phyloP scores from a whole-genome alignment of 2,888 invertebrate species.

The Netelia fuscicornis region DNA sequence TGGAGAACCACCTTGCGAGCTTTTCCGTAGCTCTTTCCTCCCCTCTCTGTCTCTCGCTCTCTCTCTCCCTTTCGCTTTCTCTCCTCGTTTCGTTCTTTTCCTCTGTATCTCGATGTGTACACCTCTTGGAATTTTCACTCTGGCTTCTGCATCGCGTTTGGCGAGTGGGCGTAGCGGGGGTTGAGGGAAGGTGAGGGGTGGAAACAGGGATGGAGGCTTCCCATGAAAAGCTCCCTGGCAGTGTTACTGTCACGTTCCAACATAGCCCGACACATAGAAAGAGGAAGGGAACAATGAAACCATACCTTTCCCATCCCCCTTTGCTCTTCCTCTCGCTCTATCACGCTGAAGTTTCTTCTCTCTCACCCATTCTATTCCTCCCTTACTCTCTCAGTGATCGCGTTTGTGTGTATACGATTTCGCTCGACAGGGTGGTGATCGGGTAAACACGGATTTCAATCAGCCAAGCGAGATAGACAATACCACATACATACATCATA shows the following conservation, averaged over 20 bases:
- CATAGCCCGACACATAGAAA: conserved; percentile 26
- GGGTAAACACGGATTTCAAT: conserved; percentile 68
- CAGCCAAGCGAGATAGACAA: conserved; percentile 50
- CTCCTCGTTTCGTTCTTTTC: conserved; percentile 8
- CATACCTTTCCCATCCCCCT: conserved; percentile 33
- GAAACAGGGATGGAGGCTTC: conserved; percentile 32
- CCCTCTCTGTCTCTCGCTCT: not conserved
- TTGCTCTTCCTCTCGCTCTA: conserved; percentile 9
- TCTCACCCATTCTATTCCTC: not conserved
- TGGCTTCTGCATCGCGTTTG: conserved; percentile 28
- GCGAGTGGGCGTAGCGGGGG: not conserved
- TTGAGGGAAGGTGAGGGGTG: not conserved
- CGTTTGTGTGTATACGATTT: conserved; percentile 64
- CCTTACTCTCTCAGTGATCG: not conserved
- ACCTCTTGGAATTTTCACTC: conserved; percentile 53
- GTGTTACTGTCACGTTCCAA: conserved; percentile 65
- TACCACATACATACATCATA: conserved; percentile 5
- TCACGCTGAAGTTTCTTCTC: not conserved
- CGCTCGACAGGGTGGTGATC: conserved; percentile 54
- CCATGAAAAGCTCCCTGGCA: conserved; percentile 59
- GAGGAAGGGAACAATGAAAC: conserved; percentile 59
- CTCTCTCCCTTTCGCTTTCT: not conserved
- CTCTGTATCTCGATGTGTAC: conserved; percentile 45
- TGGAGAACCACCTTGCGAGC: conserved; percentile 35
- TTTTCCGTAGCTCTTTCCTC: conserved; percentile 1